Conservation (phyloP, 2,113 vertebrate genomes). For the Tonatia bakeri region DNA sequence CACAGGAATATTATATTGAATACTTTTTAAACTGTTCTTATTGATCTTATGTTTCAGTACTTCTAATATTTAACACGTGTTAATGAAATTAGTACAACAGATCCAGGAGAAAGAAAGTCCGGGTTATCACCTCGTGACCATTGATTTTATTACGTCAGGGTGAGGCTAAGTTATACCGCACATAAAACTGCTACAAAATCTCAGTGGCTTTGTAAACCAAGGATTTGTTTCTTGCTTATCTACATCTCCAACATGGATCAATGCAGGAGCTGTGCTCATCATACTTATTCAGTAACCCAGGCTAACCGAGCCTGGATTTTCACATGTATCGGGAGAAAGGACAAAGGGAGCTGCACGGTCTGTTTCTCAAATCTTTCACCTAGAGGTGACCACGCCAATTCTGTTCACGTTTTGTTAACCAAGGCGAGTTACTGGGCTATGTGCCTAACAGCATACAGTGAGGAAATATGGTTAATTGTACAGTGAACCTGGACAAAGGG, state of each 20-base stretch:
- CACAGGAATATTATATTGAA: neutral
- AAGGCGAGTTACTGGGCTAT: neutral
- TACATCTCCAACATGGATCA: neutral
- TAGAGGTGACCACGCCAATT: neutral
- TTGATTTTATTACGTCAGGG: neutral
- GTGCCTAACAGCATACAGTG: neutral
- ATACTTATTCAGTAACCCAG: neutral
- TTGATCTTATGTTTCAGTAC: neutral
- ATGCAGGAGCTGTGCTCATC: neutral
- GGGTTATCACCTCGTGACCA: neutral
- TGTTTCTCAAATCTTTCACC: neutral
- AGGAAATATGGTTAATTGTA: neutral
- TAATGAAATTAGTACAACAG: neutral
- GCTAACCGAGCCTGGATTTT: neutral
- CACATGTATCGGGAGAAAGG: neutral
- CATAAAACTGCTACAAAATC: neutral
- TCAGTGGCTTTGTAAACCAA: neutral
- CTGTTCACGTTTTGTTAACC: neutral
- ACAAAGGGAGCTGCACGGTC: neutral
- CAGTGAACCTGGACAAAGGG: neutral
- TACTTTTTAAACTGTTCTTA: neutral
- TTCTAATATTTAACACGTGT: neutral
- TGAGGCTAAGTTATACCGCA: neutral
- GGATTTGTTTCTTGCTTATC: neutral
- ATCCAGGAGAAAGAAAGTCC: neutral